Percentiles rank a stretch among this genome's conserved stretches.
Conservation (phyloP, 2,888 invertebrate species). For the Eupithecia abbreviata region DNA sequence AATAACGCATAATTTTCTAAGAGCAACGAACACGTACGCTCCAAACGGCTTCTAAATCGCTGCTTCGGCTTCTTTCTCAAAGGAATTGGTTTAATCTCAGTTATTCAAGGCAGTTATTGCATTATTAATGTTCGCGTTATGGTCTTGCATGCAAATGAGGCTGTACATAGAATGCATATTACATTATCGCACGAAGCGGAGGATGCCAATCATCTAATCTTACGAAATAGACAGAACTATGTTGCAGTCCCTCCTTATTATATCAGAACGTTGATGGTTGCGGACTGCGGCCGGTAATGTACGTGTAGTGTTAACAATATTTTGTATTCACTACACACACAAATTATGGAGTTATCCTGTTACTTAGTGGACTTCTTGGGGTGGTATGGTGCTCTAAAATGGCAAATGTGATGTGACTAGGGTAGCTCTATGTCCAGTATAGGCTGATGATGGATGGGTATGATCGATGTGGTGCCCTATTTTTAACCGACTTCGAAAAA, state of each 20-base stretch:
- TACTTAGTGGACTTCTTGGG: no score
- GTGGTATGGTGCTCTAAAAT: no score
- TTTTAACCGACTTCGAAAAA: no score
- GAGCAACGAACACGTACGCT: conserved; percentile 31
- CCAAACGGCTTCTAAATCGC: conserved; percentile 44
- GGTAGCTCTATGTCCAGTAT: no score
- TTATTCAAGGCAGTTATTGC: conserved; percentile 57
- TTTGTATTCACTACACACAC: background rate
- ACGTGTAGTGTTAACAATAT: background rate
- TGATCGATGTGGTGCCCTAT: no score
- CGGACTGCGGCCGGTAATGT: background rate
- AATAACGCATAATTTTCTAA: conserved; percentile 8
- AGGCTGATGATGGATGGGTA: no score
- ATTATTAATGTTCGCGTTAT: conserved; percentile 59
- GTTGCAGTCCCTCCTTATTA: background rate
- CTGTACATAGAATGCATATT: background rate
- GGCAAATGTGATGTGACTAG: no score
- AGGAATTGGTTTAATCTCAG: conserved; percentile 51
- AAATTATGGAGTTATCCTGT: no score
- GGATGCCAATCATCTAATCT: conserved; percentile 13
- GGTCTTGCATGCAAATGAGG: conserved; percentile 23
- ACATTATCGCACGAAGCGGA: background rate
- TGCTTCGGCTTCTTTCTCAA: conserved; percentile 40
- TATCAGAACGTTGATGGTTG: background rate
- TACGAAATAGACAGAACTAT: conserved; percentile 16